Conservation (phyloP, 2,797 vertebrate genomes). For the Eulemur coronatus region DNA sequence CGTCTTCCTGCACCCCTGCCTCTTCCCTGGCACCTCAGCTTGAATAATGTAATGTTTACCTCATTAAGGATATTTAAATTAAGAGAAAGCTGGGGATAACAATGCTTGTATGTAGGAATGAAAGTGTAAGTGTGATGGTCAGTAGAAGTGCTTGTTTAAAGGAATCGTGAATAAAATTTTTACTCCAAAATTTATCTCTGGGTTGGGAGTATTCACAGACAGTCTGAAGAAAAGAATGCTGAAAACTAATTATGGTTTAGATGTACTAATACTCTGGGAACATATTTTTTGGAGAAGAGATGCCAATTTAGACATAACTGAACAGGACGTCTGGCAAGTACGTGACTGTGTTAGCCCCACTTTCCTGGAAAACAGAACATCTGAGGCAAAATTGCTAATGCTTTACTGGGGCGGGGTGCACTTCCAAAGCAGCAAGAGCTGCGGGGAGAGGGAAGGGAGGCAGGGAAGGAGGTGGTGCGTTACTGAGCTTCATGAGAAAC, state of each 20-base stretch:
- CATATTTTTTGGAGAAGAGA: background rate
- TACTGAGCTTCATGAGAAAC: background rate
- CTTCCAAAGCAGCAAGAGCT: background rate
- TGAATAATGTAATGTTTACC: background rate
- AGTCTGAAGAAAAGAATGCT: slow-evolving; percentile 1
- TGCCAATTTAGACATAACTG: background rate
- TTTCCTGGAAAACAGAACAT: slow-evolving; percentile 28
- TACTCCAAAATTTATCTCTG: slow-evolving; percentile 28
- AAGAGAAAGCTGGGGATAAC: background rate
- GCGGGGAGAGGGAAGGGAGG: background rate
- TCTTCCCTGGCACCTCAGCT: background rate
- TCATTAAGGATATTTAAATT: background rate
- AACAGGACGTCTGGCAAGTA: background rate
- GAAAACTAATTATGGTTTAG: background rate
- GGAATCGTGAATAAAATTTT: slow-evolving; percentile 11
- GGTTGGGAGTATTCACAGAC: background rate
- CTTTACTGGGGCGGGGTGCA: background rate
- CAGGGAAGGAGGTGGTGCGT: background rate
- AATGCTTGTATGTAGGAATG: background rate
- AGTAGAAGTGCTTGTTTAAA: background rate
- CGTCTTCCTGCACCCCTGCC: background rate
- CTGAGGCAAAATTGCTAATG: background rate
- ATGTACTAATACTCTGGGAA: background rate
- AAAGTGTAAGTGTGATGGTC: background rate
- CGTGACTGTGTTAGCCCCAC: background rate